Evolutionary conservation across 2,888 invertebrate genomes (phyloP), one percentile per base, ranked within the genome.

Genomic region (Drosophila anomelani): DNA sequence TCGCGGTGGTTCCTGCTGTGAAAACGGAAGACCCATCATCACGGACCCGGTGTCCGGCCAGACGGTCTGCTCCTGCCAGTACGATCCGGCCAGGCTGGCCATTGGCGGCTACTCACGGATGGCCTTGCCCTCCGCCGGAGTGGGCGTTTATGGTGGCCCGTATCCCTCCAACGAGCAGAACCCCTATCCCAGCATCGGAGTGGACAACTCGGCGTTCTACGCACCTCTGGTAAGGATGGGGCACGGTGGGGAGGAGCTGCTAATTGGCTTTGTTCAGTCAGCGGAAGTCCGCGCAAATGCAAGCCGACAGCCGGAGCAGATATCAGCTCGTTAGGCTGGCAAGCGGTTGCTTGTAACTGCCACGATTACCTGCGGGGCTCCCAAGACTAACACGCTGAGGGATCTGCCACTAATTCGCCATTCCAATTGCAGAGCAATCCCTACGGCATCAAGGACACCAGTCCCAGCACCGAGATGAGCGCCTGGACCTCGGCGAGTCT

Each of bases 171-270:
- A 96, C 60, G 98, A 98, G 91, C 98, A 98, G 93, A 97, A 97
- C 91, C 97, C 97, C 41, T 98, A 98, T 91, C 97, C 97, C 34
- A 97, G 97, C 93, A 97, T 98, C 93, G 97, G 97, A 64, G 96
- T 97, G 87, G 98, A 98, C 92, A 98, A 97, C 91, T 98, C 98
- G 39, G 98, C 98, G 58, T 98, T 98, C 94, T 98, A 98, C 93
- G 97, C 98, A 76, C 97, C 98, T 77, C 93, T 98, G 96, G 98
- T 98, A 95, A 96, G 98, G 95, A 49, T 29, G 73, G 75, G 76
- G 59, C 9, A 60, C 13, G 10, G 12, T 17, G 20, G 38, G 47
- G 34, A 17, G 20, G 15, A 9, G 9, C 29, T 38, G 46, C 69
- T 88, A 85, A 88, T 88, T 89, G 87, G 87, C 81, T 86, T 81